Evolutionary conservation across 2,113 vertebrate species (phyloP), one percentile per base, ranked within the genome.

Genomic region (Carassius carassius): DNA sequence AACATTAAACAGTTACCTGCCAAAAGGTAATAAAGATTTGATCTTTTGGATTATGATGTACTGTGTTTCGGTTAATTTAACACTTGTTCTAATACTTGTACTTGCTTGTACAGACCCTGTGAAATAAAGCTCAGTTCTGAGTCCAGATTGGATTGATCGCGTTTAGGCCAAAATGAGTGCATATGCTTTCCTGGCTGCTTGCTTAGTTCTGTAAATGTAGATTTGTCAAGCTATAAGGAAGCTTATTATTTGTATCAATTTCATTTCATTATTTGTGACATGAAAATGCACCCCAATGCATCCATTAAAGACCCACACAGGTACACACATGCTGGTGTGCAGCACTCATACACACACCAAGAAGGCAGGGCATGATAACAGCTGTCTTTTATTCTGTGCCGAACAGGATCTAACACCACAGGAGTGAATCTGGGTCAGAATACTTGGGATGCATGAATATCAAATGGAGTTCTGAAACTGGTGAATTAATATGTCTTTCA

Each of bases 401-500:
- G 94, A 93, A 92, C 93, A 94, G 93, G 94, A 96, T 95, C 94
- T 94, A 95, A 95, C 94, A 93, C 94, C 91, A 93, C 93, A 92
- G 91, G 94, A 91, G 92, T 78, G 94, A 95, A 96, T 96, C 93
- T 94, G 93, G 94, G 94, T 96, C 93, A 94, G 93, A 95, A 94
- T 95, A 94, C 96, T 96, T 96, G 94, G 95, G 96, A 97, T 95
- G 94, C 92, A 96, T 95, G 95, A 96, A 96, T 96, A 96, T 97
- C 95, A 99, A 97, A 97, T 95, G 94, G 93, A 94, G 94, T 95
- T 95, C 95, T 97, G 94, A 96, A 96, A 96, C 95, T 94, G 92
- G 94, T 96, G 96, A 98, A 96, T 96, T 96, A 97, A 96, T 96
- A 95, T 96, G 95, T 97, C 96, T 97, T 97, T 97, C 95, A 96